These are phyloP conservation scores for Piprites chloris DNA, from an alignment of 2,113 vertebrate genomes.

Conservation along the genomic window DNA sequence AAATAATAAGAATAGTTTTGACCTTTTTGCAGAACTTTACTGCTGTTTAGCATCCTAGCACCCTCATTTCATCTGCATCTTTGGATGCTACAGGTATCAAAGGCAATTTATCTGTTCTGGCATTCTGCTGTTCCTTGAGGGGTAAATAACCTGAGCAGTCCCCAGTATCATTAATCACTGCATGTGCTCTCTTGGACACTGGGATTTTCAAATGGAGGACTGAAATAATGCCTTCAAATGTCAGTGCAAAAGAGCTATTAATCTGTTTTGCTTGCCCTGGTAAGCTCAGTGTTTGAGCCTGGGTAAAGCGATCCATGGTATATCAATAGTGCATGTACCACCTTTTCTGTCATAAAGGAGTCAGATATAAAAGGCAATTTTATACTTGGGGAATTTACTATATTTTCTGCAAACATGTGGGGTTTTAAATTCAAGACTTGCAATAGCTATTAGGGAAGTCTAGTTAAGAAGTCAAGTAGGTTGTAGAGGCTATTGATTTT, in stretches of 20 bases:
- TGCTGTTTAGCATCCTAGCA: not conserved
- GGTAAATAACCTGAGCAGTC: not conserved
- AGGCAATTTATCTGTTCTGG: not conserved
- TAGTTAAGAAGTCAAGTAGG: not conserved
- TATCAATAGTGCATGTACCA: fast-evolving
- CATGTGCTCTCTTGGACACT: not conserved
- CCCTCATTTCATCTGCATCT: not conserved
- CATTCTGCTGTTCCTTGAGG: not conserved
- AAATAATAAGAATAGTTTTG: not conserved
- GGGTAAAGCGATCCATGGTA: not conserved
- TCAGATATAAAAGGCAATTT: not conserved
- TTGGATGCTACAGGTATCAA: not conserved
- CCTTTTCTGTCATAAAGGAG: not conserved
- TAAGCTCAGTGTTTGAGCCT: not conserved
- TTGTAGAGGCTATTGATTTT: not conserved
- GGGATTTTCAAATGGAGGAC: not conserved
- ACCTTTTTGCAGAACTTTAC: not conserved
- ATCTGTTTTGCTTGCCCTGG: not conserved
- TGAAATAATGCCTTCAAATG: not conserved
- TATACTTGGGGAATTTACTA: not conserved
- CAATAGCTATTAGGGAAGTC: not conserved
- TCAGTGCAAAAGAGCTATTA: not conserved
- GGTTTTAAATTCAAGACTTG: not conserved
- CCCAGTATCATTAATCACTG: not conserved
- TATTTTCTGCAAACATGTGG: not conserved